Conservation (phyloP, 2,888 invertebrate genomes). For the Drosophila acutilabella region DNA sequence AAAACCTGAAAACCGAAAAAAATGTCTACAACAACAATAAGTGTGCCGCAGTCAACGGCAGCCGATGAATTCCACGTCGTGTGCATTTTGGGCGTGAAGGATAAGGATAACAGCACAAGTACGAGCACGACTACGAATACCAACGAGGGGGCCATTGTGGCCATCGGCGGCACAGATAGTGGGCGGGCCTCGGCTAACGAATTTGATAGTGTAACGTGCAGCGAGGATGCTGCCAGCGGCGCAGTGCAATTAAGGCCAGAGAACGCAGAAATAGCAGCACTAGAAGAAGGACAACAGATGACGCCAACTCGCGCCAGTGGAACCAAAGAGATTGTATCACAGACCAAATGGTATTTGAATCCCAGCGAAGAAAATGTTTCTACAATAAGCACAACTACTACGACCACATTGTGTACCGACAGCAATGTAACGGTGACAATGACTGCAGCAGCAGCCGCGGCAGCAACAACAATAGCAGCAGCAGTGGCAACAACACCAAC, state of each 20-base stretch:
- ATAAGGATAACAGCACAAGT: conserved; percentile 24
- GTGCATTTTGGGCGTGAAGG: conserved; percentile 53
- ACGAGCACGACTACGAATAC: conserved; percentile 16
- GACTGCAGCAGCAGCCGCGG: conserved; percentile 23
- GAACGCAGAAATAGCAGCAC: neutral
- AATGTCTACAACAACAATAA: conserved; percentile 70
- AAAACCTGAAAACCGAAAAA: conserved; percentile 20
- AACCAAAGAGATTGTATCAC: conserved; percentile 47
- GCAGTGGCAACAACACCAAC: neutral
- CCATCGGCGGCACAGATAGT: conserved; percentile 68
- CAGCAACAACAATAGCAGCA: conserved; percentile 33
- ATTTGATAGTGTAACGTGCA: conserved; percentile 58
- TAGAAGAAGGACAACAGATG: conserved; percentile 5
- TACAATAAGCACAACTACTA: conserved; percentile 26
- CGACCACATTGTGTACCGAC: conserved; percentile 40
- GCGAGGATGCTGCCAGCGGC: conserved; percentile 21
- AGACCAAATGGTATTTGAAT: conserved; percentile 80
- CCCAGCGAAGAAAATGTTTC: conserved; percentile 31
- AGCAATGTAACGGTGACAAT: conserved; percentile 44
- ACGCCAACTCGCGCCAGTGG: conserved; percentile 35
- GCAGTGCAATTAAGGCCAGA: conserved; percentile 35
- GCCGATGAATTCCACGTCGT: conserved; percentile 44
- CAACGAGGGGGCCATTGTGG: conserved; percentile 7
- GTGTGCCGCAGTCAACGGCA: conserved; percentile 43
- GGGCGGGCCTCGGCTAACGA: conserved; percentile 81